These are phyloP conservation scores for Lottia gigantea DNA, from an alignment of 2,888 invertebrate genomes.

Conservation along the genomic window DNA sequence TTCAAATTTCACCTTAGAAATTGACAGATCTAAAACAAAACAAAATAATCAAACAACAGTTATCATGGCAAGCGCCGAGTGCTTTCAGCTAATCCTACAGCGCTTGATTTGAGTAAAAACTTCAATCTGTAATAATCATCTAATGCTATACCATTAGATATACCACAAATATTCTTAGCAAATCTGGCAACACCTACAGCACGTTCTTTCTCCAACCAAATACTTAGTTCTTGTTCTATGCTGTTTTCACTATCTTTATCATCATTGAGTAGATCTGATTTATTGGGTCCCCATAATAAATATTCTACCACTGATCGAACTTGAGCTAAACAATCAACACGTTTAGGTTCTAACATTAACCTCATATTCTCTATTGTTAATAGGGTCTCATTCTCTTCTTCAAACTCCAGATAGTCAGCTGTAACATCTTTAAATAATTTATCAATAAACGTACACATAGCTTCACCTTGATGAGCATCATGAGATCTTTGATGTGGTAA, in stretches of 20 bases:
- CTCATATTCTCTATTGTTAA: conserved; percentile 39
- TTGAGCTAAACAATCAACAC: conserved; percentile 50
- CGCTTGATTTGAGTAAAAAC: conserved; percentile 57
- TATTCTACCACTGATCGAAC: conserved; percentile 57
- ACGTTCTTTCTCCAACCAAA: conserved; percentile 57
- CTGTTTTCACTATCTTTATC: conserved; percentile 35
- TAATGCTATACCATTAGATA: conserved; percentile 37
- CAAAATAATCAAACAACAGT: neutral
- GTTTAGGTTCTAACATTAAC: conserved; percentile 44
- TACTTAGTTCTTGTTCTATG: conserved; percentile 51
- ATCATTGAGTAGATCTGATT: conserved; percentile 24
- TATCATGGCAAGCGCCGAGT: conserved; percentile 34
- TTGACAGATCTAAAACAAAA: too few species aligned
- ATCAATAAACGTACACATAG: conserved; percentile 52
- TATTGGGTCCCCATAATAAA: conserved; percentile 55
- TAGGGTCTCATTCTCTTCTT: conserved; percentile 24
- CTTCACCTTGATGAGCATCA: conserved; percentile 53
- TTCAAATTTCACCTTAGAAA: too few species aligned
- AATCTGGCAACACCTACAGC: conserved; percentile 46
- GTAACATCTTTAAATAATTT: conserved; percentile 45
- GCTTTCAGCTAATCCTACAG: conserved; percentile 53
- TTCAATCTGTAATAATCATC: conserved; percentile 59
- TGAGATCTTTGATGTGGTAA: conserved; percentile 53
- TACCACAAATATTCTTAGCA: conserved; percentile 41
- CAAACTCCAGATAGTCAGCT: conserved; percentile 34